Evolutionary conservation across 2,113 vertebrate genomes (phyloP).

Genomic region (Sorex fumeus): DNA sequence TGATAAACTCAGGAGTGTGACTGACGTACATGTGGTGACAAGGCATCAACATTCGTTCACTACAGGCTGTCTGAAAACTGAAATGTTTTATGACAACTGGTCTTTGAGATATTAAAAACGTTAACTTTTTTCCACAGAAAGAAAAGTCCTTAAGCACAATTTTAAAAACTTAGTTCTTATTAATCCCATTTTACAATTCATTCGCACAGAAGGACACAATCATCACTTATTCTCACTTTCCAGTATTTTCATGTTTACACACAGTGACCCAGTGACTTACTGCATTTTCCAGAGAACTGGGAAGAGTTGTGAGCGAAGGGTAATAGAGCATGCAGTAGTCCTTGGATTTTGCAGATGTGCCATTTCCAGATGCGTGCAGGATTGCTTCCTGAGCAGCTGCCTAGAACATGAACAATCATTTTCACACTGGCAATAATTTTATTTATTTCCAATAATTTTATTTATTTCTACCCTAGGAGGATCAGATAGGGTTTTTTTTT

Average conservation of each 20-base stretch:
- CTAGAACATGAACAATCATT: slow-evolving; percentile 84
- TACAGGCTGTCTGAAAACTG: slow-evolving; percentile 26
- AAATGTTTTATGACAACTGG: slow-evolving; percentile 46
- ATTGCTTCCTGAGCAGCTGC: slow-evolving; percentile 92
- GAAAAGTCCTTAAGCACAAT: slow-evolving; percentile 31
- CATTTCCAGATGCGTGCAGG: slow-evolving; percentile 89
- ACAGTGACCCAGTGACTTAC: slow-evolving; percentile 89
- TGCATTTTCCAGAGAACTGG: slow-evolving; percentile 88
- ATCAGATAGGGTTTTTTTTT: too few relatives aligned
- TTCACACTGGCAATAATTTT: slow-evolving; percentile 24
- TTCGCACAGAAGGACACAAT: slow-evolving; percentile 32
- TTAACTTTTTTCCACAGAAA: slow-evolving; percentile 26
- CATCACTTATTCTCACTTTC: slow-evolving; percentile 5
- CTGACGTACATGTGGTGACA: not conserved
- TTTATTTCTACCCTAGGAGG: too few relatives aligned
- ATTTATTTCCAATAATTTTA: not conserved
- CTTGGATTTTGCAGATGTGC: slow-evolving; percentile 67
- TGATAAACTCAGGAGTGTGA: not conserved
- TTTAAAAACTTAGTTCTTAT: slow-evolving; percentile 10
- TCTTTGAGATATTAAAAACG: slow-evolving; percentile 44
- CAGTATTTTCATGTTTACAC: not conserved
- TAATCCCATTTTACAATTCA: slow-evolving; percentile 28
- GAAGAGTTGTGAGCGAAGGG: slow-evolving; percentile 90
- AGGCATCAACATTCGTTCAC: not conserved
- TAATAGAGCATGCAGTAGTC: slow-evolving; percentile 95